Base-by-base conservation (phyloP, 2,113 vertebrate species). In the Strix uralensis region DNA sequence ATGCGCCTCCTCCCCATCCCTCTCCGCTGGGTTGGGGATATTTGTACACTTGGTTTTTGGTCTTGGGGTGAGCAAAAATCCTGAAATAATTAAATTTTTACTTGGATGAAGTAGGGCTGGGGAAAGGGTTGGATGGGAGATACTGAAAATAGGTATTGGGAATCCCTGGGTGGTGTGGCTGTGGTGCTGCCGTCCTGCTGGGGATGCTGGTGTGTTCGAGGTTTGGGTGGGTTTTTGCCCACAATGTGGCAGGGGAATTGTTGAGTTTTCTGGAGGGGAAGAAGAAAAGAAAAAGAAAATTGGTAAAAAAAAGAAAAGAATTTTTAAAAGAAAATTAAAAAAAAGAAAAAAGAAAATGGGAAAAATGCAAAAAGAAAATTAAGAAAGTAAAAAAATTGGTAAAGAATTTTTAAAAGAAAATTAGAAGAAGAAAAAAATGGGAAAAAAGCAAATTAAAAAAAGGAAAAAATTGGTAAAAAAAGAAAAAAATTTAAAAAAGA, bases 1-100 rank as follows among this genome's bases (percentile, higher is more conserved):
- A 23, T 52, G 55, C 5, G 2, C 26, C 7, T 69, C 34, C 23
- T n/a, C 65, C 59, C 36, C 5, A 2, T 59, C 27, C 29, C 7
- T 46, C 72, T 11, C 11, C 7, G 4, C 42, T 0, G 2, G 55
- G 59, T 7, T 0, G 16, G 25, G 40, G 22, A n/a, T 75, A 12
- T 72, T 82, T 4, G 0, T 57, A 20, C 34, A 2, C 27, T 40
- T 38, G 18, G 5, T 2, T 67, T 86, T 92, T 86, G 20, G 4
- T 23, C 18, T 26, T 32, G 52, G 55, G 20, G 26, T 25, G 57
- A 79, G 34, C 18, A 66, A 75, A 92, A 86, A 63, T 65, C 49
- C 62, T 42, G 17, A 69, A 65, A 26, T 13, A 36, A 65, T 72
- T 49, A 6, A 4, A 20, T 91, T 82, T 79, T 58, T 66, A 4